A percentile compares a stretch with the other conserved stretches of the same genome.
Evolutionary conservation across 2,888 invertebrate species (phyloP).

Genomic region (Rhyacophila evoluta): DNA sequence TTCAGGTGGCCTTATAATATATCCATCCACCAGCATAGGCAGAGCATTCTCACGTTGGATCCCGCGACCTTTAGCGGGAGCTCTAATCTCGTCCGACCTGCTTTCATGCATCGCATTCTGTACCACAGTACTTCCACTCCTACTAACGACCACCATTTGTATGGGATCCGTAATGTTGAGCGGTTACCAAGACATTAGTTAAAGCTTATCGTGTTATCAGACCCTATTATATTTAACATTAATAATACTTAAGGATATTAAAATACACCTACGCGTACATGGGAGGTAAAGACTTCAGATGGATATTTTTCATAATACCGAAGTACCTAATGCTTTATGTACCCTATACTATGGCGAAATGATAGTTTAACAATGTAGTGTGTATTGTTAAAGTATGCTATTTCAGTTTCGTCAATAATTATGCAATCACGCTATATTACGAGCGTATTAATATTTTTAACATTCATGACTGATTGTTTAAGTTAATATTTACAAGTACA

Average conservation of each 20-base stretch:
- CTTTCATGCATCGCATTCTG: slow-evolving; percentile 5
- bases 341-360: too few relatives aligned
- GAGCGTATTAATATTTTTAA: too few relatives aligned
- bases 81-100: slow-evolving; percentile 10
- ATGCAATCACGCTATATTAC: too few relatives aligned
- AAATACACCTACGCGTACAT: neutral
- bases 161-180: slow-evolving; percentile 14
- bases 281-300: neutral
- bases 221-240: slow-evolving; percentile 3
- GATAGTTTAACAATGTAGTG: too few relatives aligned
- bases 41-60: neutral
- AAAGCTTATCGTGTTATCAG: neutral
- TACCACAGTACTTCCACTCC: neutral
- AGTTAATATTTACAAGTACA: too few relatives aligned
- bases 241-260: neutral
- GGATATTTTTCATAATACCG: too few relatives aligned
- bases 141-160: neutral
- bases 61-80: neutral
- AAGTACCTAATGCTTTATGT: too few relatives aligned
- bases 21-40: neutral
- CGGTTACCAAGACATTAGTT: neutral
- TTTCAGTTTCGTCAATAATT: too few relatives aligned
- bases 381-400: too few relatives aligned
- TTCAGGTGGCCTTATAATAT: neutral
- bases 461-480: too few relatives aligned